Evolutionary conservation across 2,888 invertebrate genomes (phyloP).

Genomic region (Dorcus parallelipipedus): DNA sequence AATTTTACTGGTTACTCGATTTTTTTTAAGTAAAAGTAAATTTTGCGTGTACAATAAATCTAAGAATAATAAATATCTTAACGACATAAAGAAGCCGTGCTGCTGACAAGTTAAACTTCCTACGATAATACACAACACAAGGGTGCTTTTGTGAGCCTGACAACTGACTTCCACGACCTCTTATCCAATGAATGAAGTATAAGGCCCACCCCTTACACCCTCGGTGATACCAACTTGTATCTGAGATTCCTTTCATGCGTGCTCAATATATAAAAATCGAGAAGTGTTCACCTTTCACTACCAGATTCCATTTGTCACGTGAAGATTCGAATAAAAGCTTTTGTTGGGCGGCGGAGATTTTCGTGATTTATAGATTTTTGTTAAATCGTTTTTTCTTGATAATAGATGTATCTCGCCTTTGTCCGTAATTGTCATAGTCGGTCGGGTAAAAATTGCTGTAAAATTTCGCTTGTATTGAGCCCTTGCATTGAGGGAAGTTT

Average conservation of each 20-base stretch:
- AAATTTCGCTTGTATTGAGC: neutral
- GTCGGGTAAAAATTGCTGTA: neutral
- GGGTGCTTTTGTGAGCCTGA: slow-evolving; percentile 33
- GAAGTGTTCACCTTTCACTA: slow-evolving; percentile 49
- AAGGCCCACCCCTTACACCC: slow-evolving; percentile 26
- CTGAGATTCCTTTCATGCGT: slow-evolving; percentile 29
- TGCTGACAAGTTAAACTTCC: slow-evolving; percentile 42
- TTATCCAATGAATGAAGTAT: slow-evolving; percentile 35
- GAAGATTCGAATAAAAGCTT: slow-evolving; percentile 40
- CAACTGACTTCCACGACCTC: slow-evolving; percentile 32
- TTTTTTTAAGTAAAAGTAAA: too few species aligned
- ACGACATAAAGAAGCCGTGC: slow-evolving; percentile 38
- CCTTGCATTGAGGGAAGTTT: too few species aligned
- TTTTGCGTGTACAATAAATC: neutral
- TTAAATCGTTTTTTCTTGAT: slow-evolving; percentile 10
- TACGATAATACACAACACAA: slow-evolving; percentile 35
- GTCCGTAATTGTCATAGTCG: neutral
- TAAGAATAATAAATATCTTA: slow-evolving; percentile 37
- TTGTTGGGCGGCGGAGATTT: slow-evolving; percentile 35
- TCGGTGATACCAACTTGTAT: slow-evolving; percentile 24
- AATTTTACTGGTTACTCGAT: too few species aligned
- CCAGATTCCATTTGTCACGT: slow-evolving; percentile 50
- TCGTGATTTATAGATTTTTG: slow-evolving; percentile 38
- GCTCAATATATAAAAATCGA: slow-evolving; percentile 46
- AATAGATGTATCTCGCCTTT: neutral